These are phyloP conservation scores for Nixonia krombeini DNA, from an alignment of 1,140 invertebrate species.

Conservation along the genomic window DNA sequence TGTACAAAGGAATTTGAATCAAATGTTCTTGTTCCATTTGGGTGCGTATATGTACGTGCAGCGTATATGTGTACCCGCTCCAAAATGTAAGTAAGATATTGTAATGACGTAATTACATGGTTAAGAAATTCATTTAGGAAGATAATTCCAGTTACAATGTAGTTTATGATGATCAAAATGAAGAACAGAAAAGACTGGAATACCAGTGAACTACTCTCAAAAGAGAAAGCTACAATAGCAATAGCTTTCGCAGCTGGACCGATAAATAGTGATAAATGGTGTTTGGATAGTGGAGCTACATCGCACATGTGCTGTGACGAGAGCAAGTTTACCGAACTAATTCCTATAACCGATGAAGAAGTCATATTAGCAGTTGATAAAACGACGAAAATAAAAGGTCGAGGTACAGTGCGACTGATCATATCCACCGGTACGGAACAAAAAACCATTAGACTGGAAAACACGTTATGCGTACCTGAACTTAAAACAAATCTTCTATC, in stretches of 20 bases:
- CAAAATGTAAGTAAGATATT: too few relatives aligned
- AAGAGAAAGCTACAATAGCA: constrained; percentile 5
- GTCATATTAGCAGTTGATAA: constrained; percentile 14
- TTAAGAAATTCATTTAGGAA: too few relatives aligned
- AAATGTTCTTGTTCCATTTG: too few relatives aligned
- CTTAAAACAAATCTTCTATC: constrained; percentile 25
- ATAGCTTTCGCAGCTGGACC: constrained; percentile 7
- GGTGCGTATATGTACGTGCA: too few relatives aligned
- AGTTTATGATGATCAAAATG: too few relatives aligned
- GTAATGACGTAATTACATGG: too few relatives aligned
- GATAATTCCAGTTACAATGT: too few relatives aligned
- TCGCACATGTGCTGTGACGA: constrained; percentile 18
- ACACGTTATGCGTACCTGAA: constrained; percentile 19
- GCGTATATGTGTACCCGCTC: too few relatives aligned
- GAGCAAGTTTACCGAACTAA: constrained; percentile 1
- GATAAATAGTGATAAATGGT: constrained; percentile 5
- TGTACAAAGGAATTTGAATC: too few relatives aligned
- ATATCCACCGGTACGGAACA: neutral
- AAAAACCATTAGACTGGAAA: constrained; percentile 8
- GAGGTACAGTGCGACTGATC: constrained; percentile 8
- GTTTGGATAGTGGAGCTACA: constrained; percentile 5
- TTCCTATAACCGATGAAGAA: constrained; percentile 1
- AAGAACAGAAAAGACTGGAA: too few relatives aligned
- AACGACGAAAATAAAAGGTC: constrained; percentile 10
- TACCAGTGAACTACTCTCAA: neutral